These are phyloP conservation scores for Cyphomyrmex costatus DNA, from an alignment of 1,140 invertebrate genomes.

Conservation along the genomic window DNA sequence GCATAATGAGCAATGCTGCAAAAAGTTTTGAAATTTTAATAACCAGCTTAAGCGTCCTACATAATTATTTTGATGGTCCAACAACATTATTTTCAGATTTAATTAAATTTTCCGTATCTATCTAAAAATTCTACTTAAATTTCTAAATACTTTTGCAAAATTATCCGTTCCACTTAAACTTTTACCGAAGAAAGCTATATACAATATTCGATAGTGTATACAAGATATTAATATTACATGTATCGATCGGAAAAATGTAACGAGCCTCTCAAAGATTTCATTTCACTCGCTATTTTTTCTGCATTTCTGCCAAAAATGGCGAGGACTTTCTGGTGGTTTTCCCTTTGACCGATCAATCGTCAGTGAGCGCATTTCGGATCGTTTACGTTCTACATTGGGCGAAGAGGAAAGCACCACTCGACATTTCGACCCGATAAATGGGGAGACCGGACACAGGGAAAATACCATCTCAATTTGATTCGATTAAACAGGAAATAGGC, in stretches of 20 bases:
- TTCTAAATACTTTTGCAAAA: too few relatives aligned
- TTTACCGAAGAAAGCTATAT: background rate
- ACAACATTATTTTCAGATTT: too few relatives aligned
- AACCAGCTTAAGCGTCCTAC: too few relatives aligned
- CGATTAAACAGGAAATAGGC: conserved; percentile 64
- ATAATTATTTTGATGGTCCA: too few relatives aligned
- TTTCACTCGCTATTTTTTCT: background rate
- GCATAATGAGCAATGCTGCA: too few relatives aligned
- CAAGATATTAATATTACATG: background rate
- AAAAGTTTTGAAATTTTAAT: too few relatives aligned
- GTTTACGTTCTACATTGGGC: conserved; percentile 43
- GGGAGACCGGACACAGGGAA: conserved; percentile 57
- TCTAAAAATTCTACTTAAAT: too few relatives aligned
- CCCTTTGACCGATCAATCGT: conserved; percentile 60
- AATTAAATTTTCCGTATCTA: too few relatives aligned
- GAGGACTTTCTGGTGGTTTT: conserved; percentile 35
- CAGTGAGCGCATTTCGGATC: conserved; percentile 50
- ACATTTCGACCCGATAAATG: conserved; percentile 60
- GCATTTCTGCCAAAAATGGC: background rate
- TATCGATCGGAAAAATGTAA: background rate
- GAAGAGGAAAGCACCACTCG: conserved; percentile 56
- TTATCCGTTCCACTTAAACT: background rate
- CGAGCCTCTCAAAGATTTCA: conserved; percentile 1
- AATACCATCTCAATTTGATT: conserved; percentile 65
- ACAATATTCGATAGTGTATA: too few relatives aligned